phyloP scores from a whole-genome alignment of 2,888 invertebrate genomes.

The Pachycephus smyrnensis region DNA sequence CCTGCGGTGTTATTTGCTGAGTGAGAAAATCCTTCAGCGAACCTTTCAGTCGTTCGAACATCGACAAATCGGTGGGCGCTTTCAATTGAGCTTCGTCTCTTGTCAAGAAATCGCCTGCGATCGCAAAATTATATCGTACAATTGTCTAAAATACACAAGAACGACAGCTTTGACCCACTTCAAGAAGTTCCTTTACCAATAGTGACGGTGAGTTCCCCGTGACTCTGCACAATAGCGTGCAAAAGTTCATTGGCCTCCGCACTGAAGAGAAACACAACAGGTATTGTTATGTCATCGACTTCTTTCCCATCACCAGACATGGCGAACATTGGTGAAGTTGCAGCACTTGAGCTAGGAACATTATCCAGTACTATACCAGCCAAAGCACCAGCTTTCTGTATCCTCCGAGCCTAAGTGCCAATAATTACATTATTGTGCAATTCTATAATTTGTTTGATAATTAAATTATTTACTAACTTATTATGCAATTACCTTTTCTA shows the following conservation, averaged over 20 bases:
- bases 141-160: not conserved
- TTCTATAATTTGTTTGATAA: not conserved
- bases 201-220: conserved; percentile 51
- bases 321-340: conserved; percentile 87
- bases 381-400: conserved; percentile 85
- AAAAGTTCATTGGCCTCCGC: conserved; percentile 80
- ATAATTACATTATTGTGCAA: conserved; percentile 12
- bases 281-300: conserved; percentile 85
- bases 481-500: conserved; percentile 78
- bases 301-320: conserved; percentile 92
- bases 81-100: conserved; percentile 58
- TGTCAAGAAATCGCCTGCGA: conserved; percentile 47
- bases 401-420: conserved; percentile 75
- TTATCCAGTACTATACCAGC: conserved; percentile 91
- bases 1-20: conserved; percentile 55
- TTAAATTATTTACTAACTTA: not conserved
- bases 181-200: conserved; percentile 48
- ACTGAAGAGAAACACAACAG: conserved; percentile 90
- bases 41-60: conserved; percentile 60
- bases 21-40: conserved; percentile 58
- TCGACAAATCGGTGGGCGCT: conserved; percentile 59
- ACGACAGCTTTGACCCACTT: not conserved
- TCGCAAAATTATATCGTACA: conserved; percentile 1
- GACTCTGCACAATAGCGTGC: conserved; percentile 67
- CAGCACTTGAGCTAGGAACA: conserved; percentile 79